Base-by-base conservation (phyloP, 2,113 vertebrate genomes). In the Rostratula benghalensis region DNA sequence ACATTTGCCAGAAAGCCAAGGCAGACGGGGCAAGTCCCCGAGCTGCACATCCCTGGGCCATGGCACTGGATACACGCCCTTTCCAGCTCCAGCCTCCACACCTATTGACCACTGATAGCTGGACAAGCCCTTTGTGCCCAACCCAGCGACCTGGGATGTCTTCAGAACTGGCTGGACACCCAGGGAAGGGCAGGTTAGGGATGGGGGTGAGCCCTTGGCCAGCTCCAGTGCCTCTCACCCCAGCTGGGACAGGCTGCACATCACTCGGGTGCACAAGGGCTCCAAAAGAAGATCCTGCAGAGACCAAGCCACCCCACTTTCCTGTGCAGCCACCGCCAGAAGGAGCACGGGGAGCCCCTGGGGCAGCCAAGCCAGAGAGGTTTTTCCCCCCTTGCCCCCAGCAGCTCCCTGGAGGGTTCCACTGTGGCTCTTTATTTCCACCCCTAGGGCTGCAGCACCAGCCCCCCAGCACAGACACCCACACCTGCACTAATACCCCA, bases 21-120 rank as follows among this genome's bases (percentile, higher is more conserved):
- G 7, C 43, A 63, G 25, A 45, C 3, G 13, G 11, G 4, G 16
- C 65, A 75, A 57, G 45, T 16, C 46, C 18, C 41, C 8, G 25
- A 61, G 43, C n/a, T 70, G 64, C 60, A 59, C 16, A 37, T 13
- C 31, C 31, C 43, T 22, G 28, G 9, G 33, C 30, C 23, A 8
- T 0, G 4, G 43, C 39, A 90, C 27, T 41, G 17, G 2, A 31
- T 10, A 77, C 0, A 0, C 18, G 31, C 8, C 16, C 28, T 31
- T 80, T 61, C 27, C 50, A 56, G 57, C 50, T 74, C 76, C 80
- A 73, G 57, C 27, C 76, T 74, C 64, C 60, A 31, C 24, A 35
- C 37, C 67, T 70, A 61, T 3, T 24, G 18, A 45, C 14, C 37
- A 57, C 17, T 0, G 0, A 6, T 3, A 27, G 61, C 2, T 76